Percentiles rank a stretch among this genome's conserved stretches.
Conservation (phyloP, 2,797 vertebrate genomes). For the Schizopygopsis pylzovi region DNA sequence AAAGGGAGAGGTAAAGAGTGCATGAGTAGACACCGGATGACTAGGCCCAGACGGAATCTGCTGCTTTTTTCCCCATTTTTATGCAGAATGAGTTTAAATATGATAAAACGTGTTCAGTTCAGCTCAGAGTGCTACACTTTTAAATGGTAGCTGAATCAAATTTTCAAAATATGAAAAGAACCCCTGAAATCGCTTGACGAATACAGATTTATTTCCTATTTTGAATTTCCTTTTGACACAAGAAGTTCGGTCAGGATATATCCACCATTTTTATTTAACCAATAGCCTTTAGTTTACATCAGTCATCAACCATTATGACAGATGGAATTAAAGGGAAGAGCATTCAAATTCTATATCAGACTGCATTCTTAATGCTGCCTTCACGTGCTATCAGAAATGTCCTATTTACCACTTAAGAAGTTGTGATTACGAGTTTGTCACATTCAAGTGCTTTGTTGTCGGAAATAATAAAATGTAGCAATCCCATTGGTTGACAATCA, state of each 20-base stretch:
- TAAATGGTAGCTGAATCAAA: neutral
- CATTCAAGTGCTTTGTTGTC: too few relatives aligned
- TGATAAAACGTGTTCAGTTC: neutral
- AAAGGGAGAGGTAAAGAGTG: constrained; percentile 28
- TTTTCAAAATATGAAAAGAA: constrained; percentile 3
- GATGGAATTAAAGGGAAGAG: neutral
- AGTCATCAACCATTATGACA: neutral
- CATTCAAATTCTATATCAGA: neutral
- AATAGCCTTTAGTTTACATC: neutral
- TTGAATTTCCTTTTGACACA: neutral
- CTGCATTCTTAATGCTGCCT: neutral
- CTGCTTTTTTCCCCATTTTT: neutral
- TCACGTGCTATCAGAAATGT: neutral
- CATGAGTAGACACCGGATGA: constrained; percentile 17
- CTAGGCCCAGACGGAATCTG: constrained; percentile 17
- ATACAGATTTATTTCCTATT: neutral
- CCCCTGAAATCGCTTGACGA: neutral
- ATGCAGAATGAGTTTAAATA: neutral
- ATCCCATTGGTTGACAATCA: too few relatives aligned
- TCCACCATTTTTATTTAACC: neutral
- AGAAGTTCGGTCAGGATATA: neutral
- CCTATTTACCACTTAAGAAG: too few relatives aligned
- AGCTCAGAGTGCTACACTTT: neutral
- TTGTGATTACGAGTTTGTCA: too few relatives aligned
- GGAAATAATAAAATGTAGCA: too few relatives aligned